Evolutionary conservation across 64 coral and sea anemone species (phyloP), one percentile per base, ranked within the genome.

Genomic region (Catalaphyllia jardinei): DNA sequence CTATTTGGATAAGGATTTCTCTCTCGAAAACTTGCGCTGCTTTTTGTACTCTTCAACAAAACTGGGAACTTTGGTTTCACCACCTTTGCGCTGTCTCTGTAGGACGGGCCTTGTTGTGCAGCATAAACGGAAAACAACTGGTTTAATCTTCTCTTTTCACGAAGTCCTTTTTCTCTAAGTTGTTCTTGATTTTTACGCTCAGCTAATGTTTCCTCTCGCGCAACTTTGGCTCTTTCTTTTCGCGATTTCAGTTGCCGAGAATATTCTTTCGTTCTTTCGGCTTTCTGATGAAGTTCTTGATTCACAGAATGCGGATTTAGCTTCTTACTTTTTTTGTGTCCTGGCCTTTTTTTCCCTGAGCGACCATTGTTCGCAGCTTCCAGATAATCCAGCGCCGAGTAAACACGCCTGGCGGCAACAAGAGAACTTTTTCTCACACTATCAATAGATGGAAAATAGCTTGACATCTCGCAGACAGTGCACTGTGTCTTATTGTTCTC

Each of bases 91-190:
- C 90, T 80, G 52, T 81, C 77, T 39, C 96, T 87, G 59, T 92
- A 98, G 0, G 96, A 88, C 9, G 79, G 59, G 8, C 93, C 89
- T 33, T 92, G 92, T 77, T 98, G 92, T 72, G 78, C 86, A 4
- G 89, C 92, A 71, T 98, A 98, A 86, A 98, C 84, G 28, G 96
- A 67, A 74, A 98, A 94, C 13, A 98, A 74, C 20, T 98, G 57
- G 59, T 91, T 92, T 20, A 98, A 76, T 46, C 93, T 80, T 29
- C 73, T 49, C 60, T 98, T 98, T 86, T 98, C 89, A 6, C 90
- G 59, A 28, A 87, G 39, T 52, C 95, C 87, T 27, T 29, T 90
- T 52, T 93, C 88, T 91, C 87, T 90, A 12, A 96, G 95, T 83
- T 76, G 88, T 25, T 57, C 52, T 12, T 75, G 63, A 42, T 87